phyloP scores from a whole-genome alignment of 1,140 invertebrate genomes.

The Drosophila bipectinata region DNA sequence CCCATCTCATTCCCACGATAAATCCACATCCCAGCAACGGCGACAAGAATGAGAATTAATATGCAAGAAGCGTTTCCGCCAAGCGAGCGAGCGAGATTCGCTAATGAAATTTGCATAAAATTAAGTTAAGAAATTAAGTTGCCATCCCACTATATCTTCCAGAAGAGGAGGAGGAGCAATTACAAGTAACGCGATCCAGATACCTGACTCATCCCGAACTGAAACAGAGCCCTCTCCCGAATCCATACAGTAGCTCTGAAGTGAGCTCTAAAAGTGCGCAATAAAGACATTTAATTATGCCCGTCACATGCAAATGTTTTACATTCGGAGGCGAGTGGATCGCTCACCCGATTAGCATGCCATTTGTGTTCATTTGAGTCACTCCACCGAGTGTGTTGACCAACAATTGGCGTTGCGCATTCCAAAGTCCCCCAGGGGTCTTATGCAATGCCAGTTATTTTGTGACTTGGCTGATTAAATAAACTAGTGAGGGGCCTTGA shows the following conservation, averaged over 20 bases:
- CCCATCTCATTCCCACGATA: constrained; percentile 57
- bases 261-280: constrained; percentile 55
- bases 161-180: constrained; percentile 34
- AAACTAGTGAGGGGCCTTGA: constrained; percentile 27
- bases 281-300: constrained; percentile 66
- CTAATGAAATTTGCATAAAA: constrained; percentile 70
- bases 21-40: constrained; percentile 35
- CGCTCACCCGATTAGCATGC: constrained; percentile 61
- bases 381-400: constrained; percentile 37
- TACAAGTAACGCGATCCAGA: constrained; percentile 19
- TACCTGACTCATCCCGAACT: constrained; percentile 19
- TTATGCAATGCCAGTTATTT: constrained; percentile 43
- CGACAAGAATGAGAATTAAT: constrained; percentile 57
- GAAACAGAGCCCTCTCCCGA: neutral
- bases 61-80: constrained; percentile 69
- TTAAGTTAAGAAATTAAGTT: constrained; percentile 51
- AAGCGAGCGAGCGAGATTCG: constrained; percentile 44
- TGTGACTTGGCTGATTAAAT: constrained; percentile 28
- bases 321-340: constrained; percentile 58
- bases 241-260: constrained; percentile 48
- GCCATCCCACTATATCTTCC: neutral
- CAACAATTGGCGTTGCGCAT: constrained; percentile 58
- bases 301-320: constrained; percentile 69
- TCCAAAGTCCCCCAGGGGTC: constrained; percentile 4
- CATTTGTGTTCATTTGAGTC: constrained; percentile 45